Evolutionary conservation across 2,113 vertebrate genomes (phyloP), one percentile per base, ranked within the genome.

Genomic region (Macquaria australasica): DNA sequence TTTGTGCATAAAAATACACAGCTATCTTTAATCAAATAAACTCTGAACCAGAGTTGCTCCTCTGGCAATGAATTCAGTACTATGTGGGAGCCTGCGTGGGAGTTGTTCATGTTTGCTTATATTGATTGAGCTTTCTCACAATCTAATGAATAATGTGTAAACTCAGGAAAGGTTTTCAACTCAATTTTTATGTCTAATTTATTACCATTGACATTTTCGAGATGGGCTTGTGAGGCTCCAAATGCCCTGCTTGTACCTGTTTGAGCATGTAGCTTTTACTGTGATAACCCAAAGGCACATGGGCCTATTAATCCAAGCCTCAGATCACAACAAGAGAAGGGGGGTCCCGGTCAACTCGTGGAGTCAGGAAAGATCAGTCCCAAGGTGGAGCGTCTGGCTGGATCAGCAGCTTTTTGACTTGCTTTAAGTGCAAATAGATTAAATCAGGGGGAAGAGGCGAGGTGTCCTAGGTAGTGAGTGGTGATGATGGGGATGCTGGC

Each of bases 341-440:
- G 28, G 41, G 73, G n/a, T 62, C 37, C 41, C 8, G 56, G 68
- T 84, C 63, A 62, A 48, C 85, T 73, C 73, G 62, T 8, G 21
- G 25, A 75, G 88, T 83, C 73, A 50, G 58, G 58, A 73, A 84
- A 81, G 85, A 92, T 93, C 92, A 92, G 79, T 93, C 84, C 84
- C 87, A 91, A 91, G 87, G 89, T 90, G 87, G 63, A 72, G 84
- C 20, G 39, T 69, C 84, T 81, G 82, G 87, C 86, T 84, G 89
- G 73, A 81, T 91, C 93, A 90, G 92, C 92, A 92, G 79, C 70
- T 93, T 92, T 92, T 87, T 82, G 77, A 84, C 79, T 81, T 8
- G 55, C 78, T 94, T 91, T 88, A 88, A 87, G 74, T 87, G 89
- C 79, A 88, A 88, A 89, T 86, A 90, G 81, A 93, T 93, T 81